phyloP scores from a whole-genome alignment of 2,888 invertebrate species.

The Pinctada fucata region DNA sequence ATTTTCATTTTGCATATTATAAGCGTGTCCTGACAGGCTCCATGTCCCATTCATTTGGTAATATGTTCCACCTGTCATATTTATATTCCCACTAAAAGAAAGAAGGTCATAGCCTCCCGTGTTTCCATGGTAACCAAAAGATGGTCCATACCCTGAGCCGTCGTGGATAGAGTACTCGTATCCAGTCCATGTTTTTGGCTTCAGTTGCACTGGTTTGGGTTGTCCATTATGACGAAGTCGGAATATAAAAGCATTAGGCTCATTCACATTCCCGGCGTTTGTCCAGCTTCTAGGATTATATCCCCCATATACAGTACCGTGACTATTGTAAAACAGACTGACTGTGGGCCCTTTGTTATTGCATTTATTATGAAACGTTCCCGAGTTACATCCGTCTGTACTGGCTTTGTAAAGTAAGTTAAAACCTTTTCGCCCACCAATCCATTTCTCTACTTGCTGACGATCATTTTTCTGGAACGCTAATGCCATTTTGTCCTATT shows the following conservation, averaged over 20 bases:
- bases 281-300: conserved; percentile 40
- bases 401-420: conserved; percentile 35
- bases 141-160: conserved; percentile 30
- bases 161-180: conserved; percentile 17
- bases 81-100: conserved; percentile 23
- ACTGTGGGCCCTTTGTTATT: conserved; percentile 44
- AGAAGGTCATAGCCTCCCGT: conserved; percentile 25
- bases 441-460: conserved; percentile 38
- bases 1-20: conserved; percentile 26
- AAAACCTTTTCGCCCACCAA: conserved; percentile 31
- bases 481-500: background rate
- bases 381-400: conserved; percentile 31
- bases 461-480: conserved; percentile 24
- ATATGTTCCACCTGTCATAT: conserved; percentile 4
- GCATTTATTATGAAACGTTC: conserved; percentile 42
- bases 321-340: conserved; percentile 33
- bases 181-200: background rate
- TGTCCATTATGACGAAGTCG: conserved; percentile 33
- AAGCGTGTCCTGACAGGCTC: background rate
- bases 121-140: conserved; percentile 28
- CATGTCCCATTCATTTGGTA: conserved; percentile 13
- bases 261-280: background rate
- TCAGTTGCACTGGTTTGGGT: conserved; percentile 25
- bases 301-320: conserved; percentile 41
- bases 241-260: conserved; percentile 42